Base-by-base conservation (phyloP, 2,113 vertebrate species). In the Platysternon megacephalum region DNA sequence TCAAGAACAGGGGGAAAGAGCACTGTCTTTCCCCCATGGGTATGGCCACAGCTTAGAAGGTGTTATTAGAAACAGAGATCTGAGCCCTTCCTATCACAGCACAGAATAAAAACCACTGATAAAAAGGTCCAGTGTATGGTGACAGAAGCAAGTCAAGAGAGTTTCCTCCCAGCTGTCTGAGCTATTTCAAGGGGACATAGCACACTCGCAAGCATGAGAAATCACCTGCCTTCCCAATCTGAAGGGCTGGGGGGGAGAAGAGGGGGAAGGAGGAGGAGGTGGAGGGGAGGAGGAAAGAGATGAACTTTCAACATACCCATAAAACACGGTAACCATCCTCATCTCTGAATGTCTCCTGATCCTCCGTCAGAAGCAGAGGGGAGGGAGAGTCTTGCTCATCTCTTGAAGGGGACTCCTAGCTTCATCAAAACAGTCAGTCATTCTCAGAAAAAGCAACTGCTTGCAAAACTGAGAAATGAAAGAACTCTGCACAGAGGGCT, bases 391-490 rank as follows among this genome's bases (percentile, higher is more conserved):
- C 78, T 97, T 95, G 91, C 93, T 97, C 89, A 92, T 96, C 65
- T 94, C 95, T 96, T 91, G 91, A 92, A 95, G 97, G 97, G 98
- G 97, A 97, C 95, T 97, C 98, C 97, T 87, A 39, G 1, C 90
- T 97, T 97, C 93, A 87, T 95, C 97, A 98, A 90, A 95, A 96
- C 97, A 89, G 91, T 84, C 52, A 65, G 93, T 95, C 52, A 56
- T 96, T 95, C 91, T 96, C 95, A 94, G 95, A 94, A 95, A 92
- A 90, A 94, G 83, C 92, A 94, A 86, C 91, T 91, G 93, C 94
- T 91, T 97, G 97, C 97, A 58, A 44, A 97, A 94, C 65, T 95
- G 92, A n/a, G 53, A 97, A 95, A 82, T 65, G 82, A 51, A 91
- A 86, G 86, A 94, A 21, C 22, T 79, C 2, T 8, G 83, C 42